Conservation (phyloP, 2,797 vertebrate species). For the Zalophus californianus region DNA sequence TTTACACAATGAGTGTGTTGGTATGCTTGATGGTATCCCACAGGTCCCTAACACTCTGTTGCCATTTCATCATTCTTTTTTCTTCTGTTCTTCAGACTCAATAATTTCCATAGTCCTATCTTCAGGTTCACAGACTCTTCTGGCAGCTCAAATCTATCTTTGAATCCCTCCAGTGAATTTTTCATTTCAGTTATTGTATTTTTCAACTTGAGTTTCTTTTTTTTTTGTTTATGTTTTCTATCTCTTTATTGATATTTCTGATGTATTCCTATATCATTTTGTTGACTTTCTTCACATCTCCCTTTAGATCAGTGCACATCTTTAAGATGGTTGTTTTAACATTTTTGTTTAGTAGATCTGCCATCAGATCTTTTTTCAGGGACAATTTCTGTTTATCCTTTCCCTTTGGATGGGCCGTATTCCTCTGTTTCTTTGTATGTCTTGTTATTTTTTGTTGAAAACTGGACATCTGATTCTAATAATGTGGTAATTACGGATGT, state of each 20-base stretch:
- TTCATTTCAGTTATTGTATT: not conserved
- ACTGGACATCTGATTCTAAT: not conserved
- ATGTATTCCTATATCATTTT: not conserved
- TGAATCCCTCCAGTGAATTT: not conserved
- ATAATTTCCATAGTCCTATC: not conserved
- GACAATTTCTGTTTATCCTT: not conserved
- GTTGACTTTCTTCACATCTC: not conserved
- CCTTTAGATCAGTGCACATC: not conserved
- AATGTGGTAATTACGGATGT: not conserved
- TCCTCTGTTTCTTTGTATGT: not conserved
- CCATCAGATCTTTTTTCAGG: not conserved
- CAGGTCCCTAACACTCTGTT: not conserved
- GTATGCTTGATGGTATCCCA: not conserved
- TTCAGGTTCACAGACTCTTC: not conserved
- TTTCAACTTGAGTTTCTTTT: not conserved
- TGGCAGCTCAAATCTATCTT: not conserved
- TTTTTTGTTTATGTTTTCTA: not conserved
- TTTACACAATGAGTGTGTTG: not conserved
- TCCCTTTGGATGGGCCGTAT: not conserved
- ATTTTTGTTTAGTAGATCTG: not conserved
- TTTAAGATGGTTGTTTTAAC: not conserved
- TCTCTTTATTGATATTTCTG: not conserved
- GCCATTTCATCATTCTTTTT: not conserved
- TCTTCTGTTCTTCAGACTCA: not conserved
- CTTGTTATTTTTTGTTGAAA: not conserved